Evolutionary conservation across 92 coral and sea anemone species (phyloP).

Genomic region (Porites cylindrica): DNA sequence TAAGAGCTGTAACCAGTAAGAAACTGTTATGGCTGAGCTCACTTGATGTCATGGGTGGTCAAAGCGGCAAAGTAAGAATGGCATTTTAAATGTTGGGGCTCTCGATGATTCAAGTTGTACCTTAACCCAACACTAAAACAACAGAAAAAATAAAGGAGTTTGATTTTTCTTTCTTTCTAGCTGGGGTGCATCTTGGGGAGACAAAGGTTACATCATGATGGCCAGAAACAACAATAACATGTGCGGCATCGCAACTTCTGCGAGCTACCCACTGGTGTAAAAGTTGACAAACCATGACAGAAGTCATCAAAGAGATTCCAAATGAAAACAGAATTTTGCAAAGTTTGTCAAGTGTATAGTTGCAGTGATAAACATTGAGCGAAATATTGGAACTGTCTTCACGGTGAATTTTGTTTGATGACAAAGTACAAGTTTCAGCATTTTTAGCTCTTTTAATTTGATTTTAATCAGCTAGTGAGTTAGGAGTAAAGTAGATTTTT

Average conservation of each 20-base stretch:
- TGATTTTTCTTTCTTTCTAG: constrained; percentile 35
- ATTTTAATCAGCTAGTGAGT: background rate
- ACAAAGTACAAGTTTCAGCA: background rate
- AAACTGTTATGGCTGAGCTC: no score
- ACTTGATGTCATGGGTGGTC: no score
- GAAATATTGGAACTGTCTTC: background rate
- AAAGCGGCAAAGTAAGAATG: no score
- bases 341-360: background rate
- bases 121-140: no score
- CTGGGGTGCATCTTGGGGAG: constrained; percentile 84
- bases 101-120: no score
- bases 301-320: background rate
- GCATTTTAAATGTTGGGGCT: no score
- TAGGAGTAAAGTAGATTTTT: no score
- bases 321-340: background rate
- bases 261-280: constrained; percentile 90
- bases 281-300: background rate
- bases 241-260: constrained; percentile 88
- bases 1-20: no score
- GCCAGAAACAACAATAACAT: constrained; percentile 86
- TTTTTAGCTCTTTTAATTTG: background rate
- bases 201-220: constrained; percentile 88
- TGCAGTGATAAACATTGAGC: background rate
- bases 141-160: no score
- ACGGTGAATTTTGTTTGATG: background rate